Base-by-base conservation (phyloP, 2,113 vertebrate species). In the Astur gentilis region DNA sequence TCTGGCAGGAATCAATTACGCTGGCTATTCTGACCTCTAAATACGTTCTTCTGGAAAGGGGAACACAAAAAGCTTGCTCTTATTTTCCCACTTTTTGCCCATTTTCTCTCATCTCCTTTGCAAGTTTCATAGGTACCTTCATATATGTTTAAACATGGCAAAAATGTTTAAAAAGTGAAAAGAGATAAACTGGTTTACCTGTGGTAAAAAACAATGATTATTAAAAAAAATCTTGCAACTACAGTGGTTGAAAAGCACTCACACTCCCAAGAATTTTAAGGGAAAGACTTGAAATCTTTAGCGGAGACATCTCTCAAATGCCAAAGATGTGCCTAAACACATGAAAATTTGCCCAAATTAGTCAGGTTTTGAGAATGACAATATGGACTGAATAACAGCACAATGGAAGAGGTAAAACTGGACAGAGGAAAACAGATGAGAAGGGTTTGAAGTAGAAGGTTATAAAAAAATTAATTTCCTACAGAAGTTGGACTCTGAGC, bases 1-100 rank as follows among this genome's bases (percentile, higher is more conserved):
- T 93, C 93, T 95, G 92, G 96, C 95, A 97, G 58, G 87, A 96
- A 96, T 97, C 94, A 96, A 95, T 97, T 97, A 96, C 54, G 72
- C 44, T 95, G 89, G 50, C 81, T 94, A 91, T 83, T 94, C 72
- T 95, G 80, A 92, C 87, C 89, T 94, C 94, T 83, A 96, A 87
- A 95, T 55, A 95, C 5, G 6, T 69, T 96, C 73, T 89, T 76
- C 89, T 91, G 65, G 42, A 82, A 84, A 84, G 32, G 32, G 14
- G 7, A 90, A 85, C 85, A 92, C 11, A 47, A 73, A 92, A 52
- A 86, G 40, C 34, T 72, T 75, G 34, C 44, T 91, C 55, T 82
- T 72, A n/a, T 16, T 84, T 47, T 76, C 54, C 72, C 8, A 4
- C 25, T 78, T 93, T 55, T 67, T 80, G 27, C 38, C 36, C 21